Percentiles rank a stretch among this genome's conserved stretches.
Evolutionary conservation across 2,113 vertebrate species (phyloP).

Genomic region (Origma solitaria): DNA sequence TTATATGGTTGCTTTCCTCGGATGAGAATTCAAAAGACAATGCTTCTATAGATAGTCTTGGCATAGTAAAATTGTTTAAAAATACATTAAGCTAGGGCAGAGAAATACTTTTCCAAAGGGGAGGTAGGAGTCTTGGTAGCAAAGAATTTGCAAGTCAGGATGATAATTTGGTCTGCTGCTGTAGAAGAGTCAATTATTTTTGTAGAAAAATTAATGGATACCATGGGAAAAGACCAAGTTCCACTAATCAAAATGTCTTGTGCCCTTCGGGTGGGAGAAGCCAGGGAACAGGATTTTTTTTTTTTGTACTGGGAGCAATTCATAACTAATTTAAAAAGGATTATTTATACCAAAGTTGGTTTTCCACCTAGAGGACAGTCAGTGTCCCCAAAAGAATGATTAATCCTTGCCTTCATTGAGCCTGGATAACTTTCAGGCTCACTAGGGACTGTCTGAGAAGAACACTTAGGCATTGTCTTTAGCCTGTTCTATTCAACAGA

Average conservation of each 20-base stretch:
- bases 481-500: constrained; percentile 20
- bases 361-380: constrained; percentile 3
- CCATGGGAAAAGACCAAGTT: background rate
- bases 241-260: background rate
- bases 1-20: background rate
- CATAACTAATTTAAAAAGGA: constrained; percentile 33
- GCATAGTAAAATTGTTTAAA: background rate
- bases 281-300: background rate
- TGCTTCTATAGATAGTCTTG: background rate
- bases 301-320: background rate
- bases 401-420: constrained; percentile 22
- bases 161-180: background rate
- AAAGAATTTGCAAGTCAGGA: background rate
- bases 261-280: background rate
- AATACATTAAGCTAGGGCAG: background rate
- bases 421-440: constrained; percentile 25
- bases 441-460: constrained; percentile 9
- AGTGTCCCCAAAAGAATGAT: constrained; percentile 18
- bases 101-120: background rate
- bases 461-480: constrained; percentile 5
- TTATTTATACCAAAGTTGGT: constrained; percentile 7
- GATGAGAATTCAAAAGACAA: background rate
- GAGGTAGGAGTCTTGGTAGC: background rate
- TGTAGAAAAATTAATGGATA: background rate
- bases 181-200: background rate